Evolutionary conservation across 2,113 vertebrate genomes (phyloP).

Genomic region (Micromys minutus): DNA sequence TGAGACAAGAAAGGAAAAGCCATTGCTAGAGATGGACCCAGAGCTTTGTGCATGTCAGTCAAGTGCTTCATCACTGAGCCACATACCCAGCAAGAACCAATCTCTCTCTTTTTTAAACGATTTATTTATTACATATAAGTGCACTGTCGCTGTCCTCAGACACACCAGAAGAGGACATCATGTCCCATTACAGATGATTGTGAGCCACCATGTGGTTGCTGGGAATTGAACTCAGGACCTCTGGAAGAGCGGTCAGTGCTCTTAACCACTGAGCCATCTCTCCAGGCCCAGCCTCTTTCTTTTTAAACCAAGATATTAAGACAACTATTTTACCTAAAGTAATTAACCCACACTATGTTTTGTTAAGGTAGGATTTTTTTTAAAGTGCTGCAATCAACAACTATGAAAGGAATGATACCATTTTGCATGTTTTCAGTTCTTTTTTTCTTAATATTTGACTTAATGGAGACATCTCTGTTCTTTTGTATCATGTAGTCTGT

Average conservation of each 20-base stretch:
- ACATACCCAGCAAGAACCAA: not conserved
- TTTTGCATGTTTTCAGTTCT: not conserved
- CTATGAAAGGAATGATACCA: not conserved
- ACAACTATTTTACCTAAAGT: not conserved
- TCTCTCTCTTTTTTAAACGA: no score
- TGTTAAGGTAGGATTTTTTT: not conserved
- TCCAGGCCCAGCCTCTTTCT: not conserved
- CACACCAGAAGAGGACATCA: no score
- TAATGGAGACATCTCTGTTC: not conserved
- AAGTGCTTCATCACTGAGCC: not conserved
- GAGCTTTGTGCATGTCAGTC: no score
- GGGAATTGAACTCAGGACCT: no score
- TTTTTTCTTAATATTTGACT: not conserved
- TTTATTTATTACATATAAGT: no score
- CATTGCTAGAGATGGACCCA: not conserved
- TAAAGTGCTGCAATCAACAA: not conserved
- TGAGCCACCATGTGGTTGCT: no score
- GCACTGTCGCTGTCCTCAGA: no score
- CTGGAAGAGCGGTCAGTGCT: no score
- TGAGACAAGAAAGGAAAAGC: not conserved
- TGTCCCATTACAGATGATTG: no score
- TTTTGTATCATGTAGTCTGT: not conserved
- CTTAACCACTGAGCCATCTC: no score
- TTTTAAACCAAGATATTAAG: not conserved
- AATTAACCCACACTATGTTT: not conserved